Conservation (phyloP, 2,797 vertebrate species). For the Poliocrania exsul region DNA sequence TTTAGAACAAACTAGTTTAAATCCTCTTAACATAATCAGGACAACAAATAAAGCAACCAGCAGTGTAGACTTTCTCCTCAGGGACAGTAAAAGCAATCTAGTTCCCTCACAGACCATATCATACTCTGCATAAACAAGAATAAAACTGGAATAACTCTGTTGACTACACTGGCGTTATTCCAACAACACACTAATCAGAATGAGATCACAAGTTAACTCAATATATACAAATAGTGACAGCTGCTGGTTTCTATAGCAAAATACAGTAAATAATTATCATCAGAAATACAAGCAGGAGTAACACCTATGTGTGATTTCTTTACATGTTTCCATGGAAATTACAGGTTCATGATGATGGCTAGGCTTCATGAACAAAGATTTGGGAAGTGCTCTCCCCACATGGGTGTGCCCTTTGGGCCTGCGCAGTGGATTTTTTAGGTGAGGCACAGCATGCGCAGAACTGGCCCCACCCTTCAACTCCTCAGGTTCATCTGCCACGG, state of each 20-base stretch:
- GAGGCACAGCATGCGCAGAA: too few relatives aligned
- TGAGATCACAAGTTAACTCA: constrained; percentile 57
- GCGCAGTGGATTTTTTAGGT: too few relatives aligned
- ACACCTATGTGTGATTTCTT: not conserved
- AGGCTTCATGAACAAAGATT: too few relatives aligned
- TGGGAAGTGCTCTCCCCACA: too few relatives aligned
- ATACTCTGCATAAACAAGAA: constrained; percentile 12
- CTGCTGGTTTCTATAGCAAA: constrained; percentile 61
- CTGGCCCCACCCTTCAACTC: too few relatives aligned
- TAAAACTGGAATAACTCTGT: constrained; percentile 18
- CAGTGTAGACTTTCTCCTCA: not conserved
- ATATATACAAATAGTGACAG: constrained; percentile 40
- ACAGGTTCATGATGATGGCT: not conserved
- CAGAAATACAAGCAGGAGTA: constrained; percentile 32
- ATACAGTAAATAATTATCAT: constrained; percentile 27
- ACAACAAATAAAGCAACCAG: not conserved
- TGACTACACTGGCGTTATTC: constrained; percentile 34
- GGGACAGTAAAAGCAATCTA: not conserved
- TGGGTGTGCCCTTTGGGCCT: too few relatives aligned
- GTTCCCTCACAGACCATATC: not conserved
- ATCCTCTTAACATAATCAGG: not conserved
- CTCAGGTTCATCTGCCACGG: too few relatives aligned
- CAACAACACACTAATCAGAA: constrained; percentile 37
- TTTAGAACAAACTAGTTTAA: not conserved
- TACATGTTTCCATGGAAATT: not conserved